Evolutionary conservation across 1,140 invertebrate species (phyloP).

Genomic region (Drosophila virilis): DNA sequence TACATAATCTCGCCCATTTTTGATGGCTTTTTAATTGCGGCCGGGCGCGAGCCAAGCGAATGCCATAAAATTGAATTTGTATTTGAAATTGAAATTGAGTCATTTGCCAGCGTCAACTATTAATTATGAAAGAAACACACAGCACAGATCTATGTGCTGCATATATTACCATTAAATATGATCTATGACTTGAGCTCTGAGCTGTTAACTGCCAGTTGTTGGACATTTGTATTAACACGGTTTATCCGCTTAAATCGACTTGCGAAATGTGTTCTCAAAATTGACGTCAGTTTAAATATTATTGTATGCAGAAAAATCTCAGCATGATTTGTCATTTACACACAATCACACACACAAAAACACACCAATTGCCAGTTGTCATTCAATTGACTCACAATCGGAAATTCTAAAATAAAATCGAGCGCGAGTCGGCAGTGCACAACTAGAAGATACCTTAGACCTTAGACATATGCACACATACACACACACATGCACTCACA

Average conservation of each 20-base stretch:
- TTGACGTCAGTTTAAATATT: not conserved
- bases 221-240: slow-evolving; percentile 40
- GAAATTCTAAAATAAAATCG: slow-evolving; percentile 47
- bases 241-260: slow-evolving; percentile 40
- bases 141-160: not conserved
- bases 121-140: slow-evolving; percentile 21
- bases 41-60: slow-evolving; percentile 11
- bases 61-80: slow-evolving; percentile 27
- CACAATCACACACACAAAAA: not conserved
- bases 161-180: slow-evolving; percentile 7
- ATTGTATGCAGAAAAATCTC: slow-evolving; percentile 32
- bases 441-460: no score
- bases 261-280: slow-evolving; percentile 5
- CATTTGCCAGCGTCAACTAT: slow-evolving; percentile 43
- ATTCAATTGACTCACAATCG: slow-evolving; percentile 78
- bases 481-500: no score
- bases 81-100: slow-evolving; percentile 46
- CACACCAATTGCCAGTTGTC: slow-evolving; percentile 41
- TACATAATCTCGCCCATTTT: slow-evolving; percentile 35
- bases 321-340: slow-evolving; percentile 5
- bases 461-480: no score
- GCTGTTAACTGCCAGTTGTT: slow-evolving; percentile 4
- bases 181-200: slow-evolving; percentile 30
- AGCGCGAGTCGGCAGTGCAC: not conserved
- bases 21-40: slow-evolving; percentile 74